Conservation (phyloP, 2,113 vertebrate genomes). For the Balaenoptera acutorostrata region DNA sequence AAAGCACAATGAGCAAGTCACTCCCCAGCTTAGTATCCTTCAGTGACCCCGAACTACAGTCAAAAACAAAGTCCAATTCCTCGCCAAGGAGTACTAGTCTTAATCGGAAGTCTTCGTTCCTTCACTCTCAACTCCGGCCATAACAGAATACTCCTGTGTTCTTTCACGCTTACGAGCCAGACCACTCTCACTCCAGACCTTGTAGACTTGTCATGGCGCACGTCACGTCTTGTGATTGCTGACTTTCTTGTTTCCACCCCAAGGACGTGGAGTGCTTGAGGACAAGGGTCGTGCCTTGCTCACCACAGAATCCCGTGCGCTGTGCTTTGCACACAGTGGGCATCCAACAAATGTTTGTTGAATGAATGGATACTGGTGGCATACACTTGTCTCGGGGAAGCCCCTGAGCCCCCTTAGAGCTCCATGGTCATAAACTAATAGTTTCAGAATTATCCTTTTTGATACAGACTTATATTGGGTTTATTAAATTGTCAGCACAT, state of each 20-base stretch:
- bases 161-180: background rate
- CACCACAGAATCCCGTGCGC: background rate
- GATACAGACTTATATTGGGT: background rate
- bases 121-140: background rate
- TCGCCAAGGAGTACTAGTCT: background rate
- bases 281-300: background rate
- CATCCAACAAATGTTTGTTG: background rate
- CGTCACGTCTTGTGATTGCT: rapidly evolving
- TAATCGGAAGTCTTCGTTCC: background rate
- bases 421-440: background rate
- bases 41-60: background rate
- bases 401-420: background rate
- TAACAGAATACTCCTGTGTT: background rate
- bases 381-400: background rate
- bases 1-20: background rate
- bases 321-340: background rate
- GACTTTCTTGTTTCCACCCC: background rate
- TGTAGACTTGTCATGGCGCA: background rate
- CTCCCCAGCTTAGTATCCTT: background rate
- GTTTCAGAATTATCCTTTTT: background rate
- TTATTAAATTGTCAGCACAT: background rate
- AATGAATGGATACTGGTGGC: background rate
- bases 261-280: too few relatives aligned
- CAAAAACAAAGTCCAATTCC: background rate
- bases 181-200: background rate